phyloP scores from a whole-genome alignment of 1,140 invertebrate genomes.

The Brachionus plicatilis region DNA sequence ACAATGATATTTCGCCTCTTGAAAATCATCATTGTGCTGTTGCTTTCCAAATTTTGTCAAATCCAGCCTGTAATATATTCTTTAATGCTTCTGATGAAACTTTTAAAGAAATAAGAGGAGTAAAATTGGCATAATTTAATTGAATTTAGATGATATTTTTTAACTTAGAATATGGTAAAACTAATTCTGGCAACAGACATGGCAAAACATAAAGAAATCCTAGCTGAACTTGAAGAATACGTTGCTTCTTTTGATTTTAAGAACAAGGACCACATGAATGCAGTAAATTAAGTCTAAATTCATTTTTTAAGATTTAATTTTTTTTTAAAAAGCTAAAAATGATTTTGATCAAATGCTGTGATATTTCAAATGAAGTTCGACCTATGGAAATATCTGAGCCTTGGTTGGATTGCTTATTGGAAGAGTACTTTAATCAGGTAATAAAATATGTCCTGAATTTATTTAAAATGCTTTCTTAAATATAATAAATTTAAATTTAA shows the following conservation, averaged over 20 bases:
- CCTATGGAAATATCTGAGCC: constrained; percentile 57
- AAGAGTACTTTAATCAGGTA: constrained; percentile 58
- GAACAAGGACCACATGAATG: constrained; percentile 13
- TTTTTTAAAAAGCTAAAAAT: constrained; percentile 50
- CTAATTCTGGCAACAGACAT: constrained; percentile 57
- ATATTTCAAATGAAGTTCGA: constrained; percentile 57
- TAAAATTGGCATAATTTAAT: constrained; percentile 34
- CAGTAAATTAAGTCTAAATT: background rate
- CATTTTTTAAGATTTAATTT: background rate
- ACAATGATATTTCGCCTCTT: constrained; percentile 80
- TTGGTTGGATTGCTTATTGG: constrained; percentile 56
- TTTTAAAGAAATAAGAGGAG: constrained; percentile 57
- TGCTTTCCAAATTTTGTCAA: constrained; percentile 71
- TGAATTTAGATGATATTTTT: background rate
- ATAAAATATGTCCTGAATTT: background rate
- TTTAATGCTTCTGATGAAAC: constrained; percentile 62
- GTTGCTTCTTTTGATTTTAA: constrained; percentile 41
- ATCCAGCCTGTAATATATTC: constrained; percentile 69
- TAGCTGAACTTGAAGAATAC: constrained; percentile 53
- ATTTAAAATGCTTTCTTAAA: no score
- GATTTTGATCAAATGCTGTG: constrained; percentile 57
- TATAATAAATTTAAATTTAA: no score
- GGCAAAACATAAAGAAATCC: constrained; percentile 55
- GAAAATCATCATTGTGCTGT: constrained; percentile 85
- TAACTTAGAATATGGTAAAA: constrained; percentile 52